phyloP scores from a whole-genome alignment of 2,113 vertebrate species.

The Hypomesus transpacificus region DNA sequence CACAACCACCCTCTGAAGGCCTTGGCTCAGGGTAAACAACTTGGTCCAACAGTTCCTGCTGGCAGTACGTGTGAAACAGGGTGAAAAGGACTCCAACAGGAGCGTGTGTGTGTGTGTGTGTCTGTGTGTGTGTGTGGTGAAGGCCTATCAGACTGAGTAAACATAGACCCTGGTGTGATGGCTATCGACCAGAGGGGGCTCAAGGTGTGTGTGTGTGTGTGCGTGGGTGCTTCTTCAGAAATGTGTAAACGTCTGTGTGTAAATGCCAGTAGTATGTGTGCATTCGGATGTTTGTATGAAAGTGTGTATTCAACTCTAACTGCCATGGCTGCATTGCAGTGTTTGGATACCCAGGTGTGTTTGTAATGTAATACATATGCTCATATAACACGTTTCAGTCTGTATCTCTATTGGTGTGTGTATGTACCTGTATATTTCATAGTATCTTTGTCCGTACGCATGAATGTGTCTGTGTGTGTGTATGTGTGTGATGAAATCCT shows the following conservation, averaged over 20 bases:
- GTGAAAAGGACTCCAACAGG: conserved; percentile 32
- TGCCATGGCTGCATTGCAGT: no score
- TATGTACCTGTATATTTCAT: not conserved
- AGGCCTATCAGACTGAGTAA: no score
- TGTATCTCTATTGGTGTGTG: not conserved
- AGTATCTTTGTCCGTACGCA: not conserved
- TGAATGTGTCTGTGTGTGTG: not conserved
- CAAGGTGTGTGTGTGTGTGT: conserved; percentile 1
- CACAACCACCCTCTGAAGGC: conserved; percentile 27
- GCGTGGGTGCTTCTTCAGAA: not conserved
- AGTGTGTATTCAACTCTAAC: not conserved
- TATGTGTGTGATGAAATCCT: not conserved
- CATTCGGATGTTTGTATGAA: not conserved
- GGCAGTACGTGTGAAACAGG: conserved; percentile 32
- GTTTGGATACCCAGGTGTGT: no score
- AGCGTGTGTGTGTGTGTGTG: conserved; percentile 4
- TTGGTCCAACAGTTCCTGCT: conserved; percentile 16
- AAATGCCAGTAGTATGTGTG: not conserved
- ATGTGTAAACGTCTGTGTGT: not conserved
- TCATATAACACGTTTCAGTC: no score
- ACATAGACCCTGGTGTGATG: not conserved
- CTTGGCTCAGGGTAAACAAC: conserved; percentile 38
- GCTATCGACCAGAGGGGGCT: conserved; percentile 7
- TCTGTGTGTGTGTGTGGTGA: not conserved
- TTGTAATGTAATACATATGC: no score